These are phyloP conservation scores for Xiphorhynchus elegans DNA, from an alignment of 2,113 vertebrate species.

Conservation along the genomic window DNA sequence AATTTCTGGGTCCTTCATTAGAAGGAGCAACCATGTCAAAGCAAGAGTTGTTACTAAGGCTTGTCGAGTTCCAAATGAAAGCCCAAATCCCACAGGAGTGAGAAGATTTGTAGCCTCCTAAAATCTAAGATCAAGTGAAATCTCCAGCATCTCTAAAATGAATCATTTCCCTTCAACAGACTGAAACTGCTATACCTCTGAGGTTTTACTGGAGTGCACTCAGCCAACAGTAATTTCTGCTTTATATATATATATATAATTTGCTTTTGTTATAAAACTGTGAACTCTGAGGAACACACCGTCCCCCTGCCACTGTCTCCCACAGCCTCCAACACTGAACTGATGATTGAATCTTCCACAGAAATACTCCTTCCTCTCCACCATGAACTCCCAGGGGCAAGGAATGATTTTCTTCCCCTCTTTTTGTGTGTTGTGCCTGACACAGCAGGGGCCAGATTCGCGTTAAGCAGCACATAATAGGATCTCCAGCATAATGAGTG, in stretches of 20 bases:
- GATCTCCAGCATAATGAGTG: not conserved
- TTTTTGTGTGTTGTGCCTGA: not conserved
- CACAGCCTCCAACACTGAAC: not conserved
- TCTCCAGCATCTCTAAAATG: not conserved
- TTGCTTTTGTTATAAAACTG: not conserved
- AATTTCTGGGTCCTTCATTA: not conserved
- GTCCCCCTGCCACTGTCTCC: not conserved
- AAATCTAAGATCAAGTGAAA: not conserved
- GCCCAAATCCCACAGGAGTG: not conserved
- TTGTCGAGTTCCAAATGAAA: not conserved
- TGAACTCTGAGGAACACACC: not conserved
- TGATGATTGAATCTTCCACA: not conserved
- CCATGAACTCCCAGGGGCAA: not conserved
- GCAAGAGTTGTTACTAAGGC: not conserved
- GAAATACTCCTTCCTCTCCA: not conserved
- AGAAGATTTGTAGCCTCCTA: not conserved
- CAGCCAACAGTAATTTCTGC: not conserved
- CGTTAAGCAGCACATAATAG: not conserved
- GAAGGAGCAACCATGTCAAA: not conserved
- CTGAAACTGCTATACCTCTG: not conserved
- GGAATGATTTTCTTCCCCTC: not conserved
- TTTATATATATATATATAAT: not conserved
- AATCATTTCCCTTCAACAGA: not conserved
- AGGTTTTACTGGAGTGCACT: not conserved
- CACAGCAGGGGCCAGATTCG: not conserved